Percentiles rank a stretch among this genome's conserved stretches.
Conservation (phyloP, 2,888 invertebrate genomes). For the Stenchaetothrips biformis region DNA sequence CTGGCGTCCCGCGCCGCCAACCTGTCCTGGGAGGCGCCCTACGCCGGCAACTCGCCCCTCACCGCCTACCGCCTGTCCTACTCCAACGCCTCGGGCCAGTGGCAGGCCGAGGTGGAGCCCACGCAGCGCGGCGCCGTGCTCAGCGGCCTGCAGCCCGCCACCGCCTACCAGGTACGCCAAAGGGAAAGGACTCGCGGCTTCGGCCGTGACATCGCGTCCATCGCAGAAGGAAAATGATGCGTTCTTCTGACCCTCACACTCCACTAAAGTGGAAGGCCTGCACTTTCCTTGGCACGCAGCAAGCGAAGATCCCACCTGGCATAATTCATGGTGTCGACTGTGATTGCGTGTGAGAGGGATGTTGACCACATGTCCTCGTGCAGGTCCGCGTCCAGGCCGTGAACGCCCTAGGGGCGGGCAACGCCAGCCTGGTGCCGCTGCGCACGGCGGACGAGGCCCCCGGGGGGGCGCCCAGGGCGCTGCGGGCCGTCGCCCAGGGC, state of each 20-base stretch:
- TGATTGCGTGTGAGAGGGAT: too few relatives aligned
- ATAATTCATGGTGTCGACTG: too few relatives aligned
- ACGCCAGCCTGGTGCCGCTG: not conserved
- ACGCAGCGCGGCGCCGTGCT: not conserved
- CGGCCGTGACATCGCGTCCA: too few relatives aligned
- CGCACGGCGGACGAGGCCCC: conserved; percentile 16
- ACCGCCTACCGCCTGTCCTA: not conserved
- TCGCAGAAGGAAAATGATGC: too few relatives aligned
- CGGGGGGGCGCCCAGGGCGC: not conserved
- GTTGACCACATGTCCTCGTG: too few relatives aligned
- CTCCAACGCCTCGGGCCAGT: conserved; percentile 13
- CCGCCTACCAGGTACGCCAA: not conserved
- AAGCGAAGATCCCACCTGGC: too few relatives aligned
- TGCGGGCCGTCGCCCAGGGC: not conserved
- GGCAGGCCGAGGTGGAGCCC: conserved; percentile 7
- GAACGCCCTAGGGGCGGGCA: conserved; percentile 1
- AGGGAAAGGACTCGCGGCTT: too few relatives aligned
- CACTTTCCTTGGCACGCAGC: too few relatives aligned
- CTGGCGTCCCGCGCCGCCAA: conserved; percentile 7
- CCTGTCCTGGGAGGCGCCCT: conserved; percentile 12
- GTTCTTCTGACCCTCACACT: too few relatives aligned
- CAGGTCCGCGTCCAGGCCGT: not conserved
- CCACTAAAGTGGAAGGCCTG: too few relatives aligned
- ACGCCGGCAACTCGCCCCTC: conserved; percentile 14
- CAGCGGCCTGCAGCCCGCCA: conserved; percentile 11